Base-by-base conservation (phyloP, 2,797 vertebrate genomes). In the Catamblyrhynchus diadema region DNA sequence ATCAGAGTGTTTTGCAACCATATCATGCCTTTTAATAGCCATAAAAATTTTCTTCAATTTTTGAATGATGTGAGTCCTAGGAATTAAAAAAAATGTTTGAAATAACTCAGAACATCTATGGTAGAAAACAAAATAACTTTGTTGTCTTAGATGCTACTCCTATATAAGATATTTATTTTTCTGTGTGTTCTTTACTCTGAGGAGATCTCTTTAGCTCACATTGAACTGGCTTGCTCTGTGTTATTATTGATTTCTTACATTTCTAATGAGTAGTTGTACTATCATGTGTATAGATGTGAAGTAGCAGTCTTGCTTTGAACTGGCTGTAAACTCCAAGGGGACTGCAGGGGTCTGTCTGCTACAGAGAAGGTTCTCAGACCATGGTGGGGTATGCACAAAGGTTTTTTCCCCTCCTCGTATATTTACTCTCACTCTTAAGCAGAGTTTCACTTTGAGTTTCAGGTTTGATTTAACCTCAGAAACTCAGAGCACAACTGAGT, bases 401-500 rank as follows among this genome's bases (percentile, higher is more conserved):
- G 17, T 42, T 87, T 95, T 94, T 25, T 30, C 42, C 53, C 19
- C 41, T 81, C 39, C 24, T 94, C 25, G 51, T 57, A 2, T 25
- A 54, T 57, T 88, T 81, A 30, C 32, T 91, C 41, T 84, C 53
- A 45, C 25, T 89, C 27, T 42, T 42, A 70, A 83, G 27, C 65
- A 74, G 71, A 73, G 50, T 88, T 93, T 95, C 73, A 56, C 53
- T 91, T 61, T 66, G 79, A 81, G 51, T 96, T 92, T 78, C 72
- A 75, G 50, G 23, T 95, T 88, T 78, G 33, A 61, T 94, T 86
- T 78, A 81, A 90, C 71, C 80, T 87, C 85, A 89, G 79, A 56
- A 77, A 94, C 78, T 94, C 65, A 94, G 83, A 95, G 23, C 64
- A 71, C 45, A 92, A 86, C 72, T 87, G 47, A 79, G 57, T 77